These are phyloP conservation scores for Pristis pectinata DNA, from an alignment of 2,797 vertebrate species.

Conservation along the genomic window DNA sequence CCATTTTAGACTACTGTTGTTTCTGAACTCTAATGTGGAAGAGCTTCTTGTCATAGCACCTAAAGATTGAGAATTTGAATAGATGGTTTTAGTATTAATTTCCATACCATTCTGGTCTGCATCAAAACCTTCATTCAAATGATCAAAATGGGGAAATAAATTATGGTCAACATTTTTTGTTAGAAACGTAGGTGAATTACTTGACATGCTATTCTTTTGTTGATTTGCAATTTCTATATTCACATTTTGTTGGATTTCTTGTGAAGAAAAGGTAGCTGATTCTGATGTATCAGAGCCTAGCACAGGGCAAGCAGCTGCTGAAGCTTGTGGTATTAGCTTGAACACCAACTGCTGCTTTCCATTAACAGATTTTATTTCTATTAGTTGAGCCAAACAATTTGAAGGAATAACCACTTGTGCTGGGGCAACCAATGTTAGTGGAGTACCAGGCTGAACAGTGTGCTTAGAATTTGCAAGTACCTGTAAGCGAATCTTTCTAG, in stretches of 20 bases:
- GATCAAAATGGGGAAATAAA: not conserved
- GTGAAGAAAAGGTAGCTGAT: not conserved
- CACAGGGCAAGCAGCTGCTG: constrained; percentile 44
- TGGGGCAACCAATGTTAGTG: constrained; percentile 80
- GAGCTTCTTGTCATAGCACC: not conserved
- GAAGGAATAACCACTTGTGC: constrained; percentile 79
- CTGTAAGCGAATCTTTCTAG: constrained; percentile 65
- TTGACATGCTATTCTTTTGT: not conserved
- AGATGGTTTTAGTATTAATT: not conserved
- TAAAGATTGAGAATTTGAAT: not conserved
- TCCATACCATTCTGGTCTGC: not conserved
- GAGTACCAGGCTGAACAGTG: constrained; percentile 71
- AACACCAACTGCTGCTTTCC: constrained; percentile 81
- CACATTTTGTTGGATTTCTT: not conserved
- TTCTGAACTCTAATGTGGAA: not conserved
- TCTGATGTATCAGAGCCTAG: constrained; percentile 44
- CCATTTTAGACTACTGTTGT: not conserved
- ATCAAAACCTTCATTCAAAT: not conserved
- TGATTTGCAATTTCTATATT: not conserved
- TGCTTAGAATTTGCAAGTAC: constrained; percentile 67
- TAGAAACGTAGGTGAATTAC: not conserved
- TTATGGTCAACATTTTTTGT: not conserved
- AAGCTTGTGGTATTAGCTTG: constrained; percentile 64
- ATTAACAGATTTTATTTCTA: constrained; percentile 84
- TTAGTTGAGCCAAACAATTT: constrained; percentile 82